Evolutionary conservation across 1,140 invertebrate genomes (phyloP).

Genomic region (Charaxes varanes): DNA sequence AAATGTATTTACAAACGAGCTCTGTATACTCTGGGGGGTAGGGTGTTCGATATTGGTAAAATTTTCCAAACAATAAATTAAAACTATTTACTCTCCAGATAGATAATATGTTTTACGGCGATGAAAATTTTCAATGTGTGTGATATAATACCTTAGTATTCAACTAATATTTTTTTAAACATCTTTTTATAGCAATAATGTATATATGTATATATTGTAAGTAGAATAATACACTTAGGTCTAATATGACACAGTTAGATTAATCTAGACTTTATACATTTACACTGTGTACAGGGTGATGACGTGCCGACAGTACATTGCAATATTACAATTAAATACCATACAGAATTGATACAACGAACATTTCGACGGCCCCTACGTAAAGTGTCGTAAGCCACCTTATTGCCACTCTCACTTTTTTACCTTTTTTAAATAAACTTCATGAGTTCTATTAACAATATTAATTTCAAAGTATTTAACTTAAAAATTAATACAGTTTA

Average conservation of each 20-base stretch:
- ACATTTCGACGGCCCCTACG: too few species aligned
- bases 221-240: constrained; percentile 68
- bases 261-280: constrained; percentile 64
- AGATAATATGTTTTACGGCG: too few species aligned
- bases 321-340: constrained; percentile 3
- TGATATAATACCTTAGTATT: too few species aligned
- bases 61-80: constrained; percentile 27
- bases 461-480: too few species aligned
- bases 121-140: too few species aligned
- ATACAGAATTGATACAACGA: background rate
- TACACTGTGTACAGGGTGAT: constrained; percentile 51
- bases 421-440: too few species aligned
- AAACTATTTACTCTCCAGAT: too few species aligned
- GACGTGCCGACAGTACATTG: constrained; percentile 34
- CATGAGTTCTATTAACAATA: too few species aligned
- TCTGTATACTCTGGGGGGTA: constrained; percentile 24
- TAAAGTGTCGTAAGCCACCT: too few species aligned
- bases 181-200: constrained; percentile 64
- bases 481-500: too few species aligned
- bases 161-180: constrained; percentile 65
- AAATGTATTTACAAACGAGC: constrained; percentile 57
- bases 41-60: constrained; percentile 32
- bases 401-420: too few species aligned
- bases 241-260: constrained; percentile 72
- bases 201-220: constrained; percentile 63